Base-by-base conservation (phyloP, 2,797 vertebrate genomes). In the Petrocephalus schoutedeni region DNA sequence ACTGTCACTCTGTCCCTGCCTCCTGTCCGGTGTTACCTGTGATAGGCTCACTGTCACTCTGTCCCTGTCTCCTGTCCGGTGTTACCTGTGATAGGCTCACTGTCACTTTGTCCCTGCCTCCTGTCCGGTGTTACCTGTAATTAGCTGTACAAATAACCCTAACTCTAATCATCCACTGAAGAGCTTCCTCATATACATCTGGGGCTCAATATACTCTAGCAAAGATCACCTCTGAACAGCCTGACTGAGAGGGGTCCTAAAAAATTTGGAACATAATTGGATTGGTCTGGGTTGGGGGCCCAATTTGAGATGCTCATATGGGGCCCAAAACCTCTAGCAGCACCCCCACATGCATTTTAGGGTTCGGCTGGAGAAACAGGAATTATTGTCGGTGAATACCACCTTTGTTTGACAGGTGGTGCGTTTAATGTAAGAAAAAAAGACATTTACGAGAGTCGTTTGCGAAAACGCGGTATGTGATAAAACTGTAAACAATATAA, bases 401-500 rank as follows among this genome's bases (percentile, higher is more conserved):
- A 83, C 41, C n/a, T 23, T 67, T 23, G 21, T 51, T 23, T 61
- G 57, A 61, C 28, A 61, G 28, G 41, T 45, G 53, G 49, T 57
- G 83, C 41, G 1, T 49, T 86, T 64, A 64, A 86, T 49, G 2
- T 85, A 85, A 16, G 83, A 54, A 86, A 28, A 85, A 58, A 53
- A 85, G 36, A n/a, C 54, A 74, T 57, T 85, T 56, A 58, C 36
- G 54, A 57, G 58, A 14, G 32, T 74, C 6, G 36, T 32, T 19
- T 74, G 71, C 7, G 16, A 74, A 74, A 74, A 16, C 19, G 71
- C 6, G 71, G 12, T 23, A 32, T 41, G 71, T 74, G 32, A 74
- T 74, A 74, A 74, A 74, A 74, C 41, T 19, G 36, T 19, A 74
- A 45, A 32, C n/a, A 87, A 61, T 49, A 71, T 53, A 87, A 87